These are phyloP conservation scores for Scophthalmus maximus DNA, from an alignment of 2,113 vertebrate genomes.

Conservation along the genomic window DNA sequence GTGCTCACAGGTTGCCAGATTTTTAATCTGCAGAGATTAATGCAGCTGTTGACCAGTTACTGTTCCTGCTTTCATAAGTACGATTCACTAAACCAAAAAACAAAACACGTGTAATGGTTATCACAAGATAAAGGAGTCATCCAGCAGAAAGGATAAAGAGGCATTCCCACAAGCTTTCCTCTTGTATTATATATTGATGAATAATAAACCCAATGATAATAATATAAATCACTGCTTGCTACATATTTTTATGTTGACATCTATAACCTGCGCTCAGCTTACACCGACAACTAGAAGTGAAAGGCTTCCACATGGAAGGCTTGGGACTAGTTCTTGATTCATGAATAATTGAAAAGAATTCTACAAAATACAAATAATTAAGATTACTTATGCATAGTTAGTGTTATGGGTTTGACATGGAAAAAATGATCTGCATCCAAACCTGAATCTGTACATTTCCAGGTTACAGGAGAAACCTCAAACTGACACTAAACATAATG, in stretches of 20 bases:
- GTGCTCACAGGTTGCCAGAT: too few species aligned
- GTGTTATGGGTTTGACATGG: neutral
- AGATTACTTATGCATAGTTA: neutral
- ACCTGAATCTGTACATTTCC: too few species aligned
- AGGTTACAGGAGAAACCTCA: too few species aligned
- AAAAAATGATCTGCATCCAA: too few species aligned
- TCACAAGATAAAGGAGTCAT: neutral
- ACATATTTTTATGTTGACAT: neutral
- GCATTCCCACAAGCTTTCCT: too few species aligned
- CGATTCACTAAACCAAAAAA: neutral
- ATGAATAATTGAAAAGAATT: too few species aligned
- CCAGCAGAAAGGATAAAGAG: neutral
- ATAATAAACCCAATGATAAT: neutral
- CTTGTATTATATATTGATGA: neutral
- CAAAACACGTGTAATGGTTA: neutral
- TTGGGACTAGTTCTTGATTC: too few species aligned
- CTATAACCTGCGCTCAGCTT: neutral
- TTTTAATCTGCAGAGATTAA: neutral
- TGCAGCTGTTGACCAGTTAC: neutral
- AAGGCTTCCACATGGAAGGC: neutral
- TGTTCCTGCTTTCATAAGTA: neutral
- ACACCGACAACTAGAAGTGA: neutral
- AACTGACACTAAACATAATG: too few species aligned
- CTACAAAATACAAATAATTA: neutral
- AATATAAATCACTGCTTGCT: neutral